phyloP scores from a whole-genome alignment of 2,113 vertebrate species.

The Talpa occidentalis region DNA sequence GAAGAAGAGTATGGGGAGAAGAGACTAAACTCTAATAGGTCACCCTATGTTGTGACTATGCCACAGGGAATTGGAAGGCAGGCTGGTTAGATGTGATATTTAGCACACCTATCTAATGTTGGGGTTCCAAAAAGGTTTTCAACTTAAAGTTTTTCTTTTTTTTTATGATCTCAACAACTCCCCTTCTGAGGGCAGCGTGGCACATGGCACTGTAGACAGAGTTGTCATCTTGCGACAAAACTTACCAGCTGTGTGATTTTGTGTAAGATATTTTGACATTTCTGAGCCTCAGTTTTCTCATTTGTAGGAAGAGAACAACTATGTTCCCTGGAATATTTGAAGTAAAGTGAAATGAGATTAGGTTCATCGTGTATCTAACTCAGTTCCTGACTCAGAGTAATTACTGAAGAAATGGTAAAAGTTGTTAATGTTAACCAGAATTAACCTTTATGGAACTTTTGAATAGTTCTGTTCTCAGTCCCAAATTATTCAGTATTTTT shows the following conservation, averaged over 20 bases:
- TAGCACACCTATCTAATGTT: background rate
- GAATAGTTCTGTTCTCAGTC: slow-evolving; percentile 52
- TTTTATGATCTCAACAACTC: background rate
- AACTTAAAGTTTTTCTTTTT: background rate
- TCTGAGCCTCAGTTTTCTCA: background rate
- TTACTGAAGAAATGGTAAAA: slow-evolving; percentile 57
- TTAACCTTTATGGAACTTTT: slow-evolving; percentile 48
- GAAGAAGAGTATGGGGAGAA: background rate
- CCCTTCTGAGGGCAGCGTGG: background rate
- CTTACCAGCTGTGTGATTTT: background rate
- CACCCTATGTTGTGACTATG: background rate
- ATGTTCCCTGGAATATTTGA: background rate
- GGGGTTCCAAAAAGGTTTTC: background rate
- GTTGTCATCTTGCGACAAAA: background rate
- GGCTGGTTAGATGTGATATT: background rate
- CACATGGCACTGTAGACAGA: background rate
- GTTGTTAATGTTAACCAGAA: slow-evolving; percentile 56
- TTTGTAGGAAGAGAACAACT: background rate
- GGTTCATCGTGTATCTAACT: slow-evolving; percentile 10
- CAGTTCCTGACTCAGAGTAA: background rate
- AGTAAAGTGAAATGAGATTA: background rate
- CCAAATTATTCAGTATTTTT: slow-evolving; percentile 48
- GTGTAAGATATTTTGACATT: background rate
- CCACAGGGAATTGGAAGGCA: background rate
- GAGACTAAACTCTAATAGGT: background rate